Percentiles rank a stretch among this genome's conserved stretches.
Conservation (phyloP, 2,113 vertebrate genomes). For the Grallaria varia region DNA sequence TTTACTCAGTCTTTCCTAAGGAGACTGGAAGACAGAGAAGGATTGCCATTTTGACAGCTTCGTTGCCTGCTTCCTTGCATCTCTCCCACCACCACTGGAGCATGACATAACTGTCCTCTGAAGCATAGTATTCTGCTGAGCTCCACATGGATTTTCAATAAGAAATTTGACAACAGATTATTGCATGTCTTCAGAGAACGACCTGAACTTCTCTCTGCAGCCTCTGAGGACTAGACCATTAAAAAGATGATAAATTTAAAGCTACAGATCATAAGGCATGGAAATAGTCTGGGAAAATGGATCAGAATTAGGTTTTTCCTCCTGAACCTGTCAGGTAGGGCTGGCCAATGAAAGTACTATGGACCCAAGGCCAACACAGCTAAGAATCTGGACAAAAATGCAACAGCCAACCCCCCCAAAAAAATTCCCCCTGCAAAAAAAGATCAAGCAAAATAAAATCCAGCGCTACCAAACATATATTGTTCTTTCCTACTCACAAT, state of each 20-base stretch:
- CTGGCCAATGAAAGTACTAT: background rate
- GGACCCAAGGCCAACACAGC: background rate
- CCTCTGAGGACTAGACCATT: background rate
- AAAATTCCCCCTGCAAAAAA: background rate
- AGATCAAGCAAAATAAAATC: rapidly evolving
- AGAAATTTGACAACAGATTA: constrained; percentile 14
- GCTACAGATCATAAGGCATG: background rate
- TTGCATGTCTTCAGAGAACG: background rate
- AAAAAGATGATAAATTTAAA: background rate
- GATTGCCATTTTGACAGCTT: background rate
- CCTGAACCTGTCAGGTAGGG: background rate
- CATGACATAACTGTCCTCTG: background rate
- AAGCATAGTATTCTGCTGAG: background rate
- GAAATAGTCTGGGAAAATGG: background rate
- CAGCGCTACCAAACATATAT: background rate
- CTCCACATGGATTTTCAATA: background rate
- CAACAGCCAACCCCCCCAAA: rapidly evolving
- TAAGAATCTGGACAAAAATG: background rate
- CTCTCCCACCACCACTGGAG: background rate
- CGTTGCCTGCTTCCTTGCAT: background rate
- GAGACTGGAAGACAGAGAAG: background rate
- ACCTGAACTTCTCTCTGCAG: rapidly evolving
- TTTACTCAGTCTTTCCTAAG: background rate
- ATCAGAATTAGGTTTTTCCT: background rate
- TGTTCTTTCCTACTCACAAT: background rate